phyloP scores from a whole-genome alignment of 2,888 invertebrate species.

The Microctonus brassicae region DNA sequence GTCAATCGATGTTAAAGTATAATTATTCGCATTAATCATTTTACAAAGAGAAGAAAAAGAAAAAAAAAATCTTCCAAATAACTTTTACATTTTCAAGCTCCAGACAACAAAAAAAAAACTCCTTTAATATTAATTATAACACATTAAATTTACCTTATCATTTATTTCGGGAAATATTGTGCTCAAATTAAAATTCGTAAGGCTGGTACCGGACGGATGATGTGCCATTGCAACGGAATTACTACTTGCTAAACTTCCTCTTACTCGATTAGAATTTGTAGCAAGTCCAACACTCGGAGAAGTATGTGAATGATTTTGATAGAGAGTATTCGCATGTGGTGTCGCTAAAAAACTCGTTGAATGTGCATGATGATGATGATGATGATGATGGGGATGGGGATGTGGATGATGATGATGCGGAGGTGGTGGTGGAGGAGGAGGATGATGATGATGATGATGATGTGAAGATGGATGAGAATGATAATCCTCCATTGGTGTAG shows the following conservation, averaged over 20 bases:
- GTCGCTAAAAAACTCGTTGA: conserved; percentile 40
- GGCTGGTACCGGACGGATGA: conserved; percentile 71
- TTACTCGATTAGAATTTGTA: conserved; percentile 53
- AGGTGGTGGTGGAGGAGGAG: conserved; percentile 46
- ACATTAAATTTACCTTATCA: conserved; percentile 67
- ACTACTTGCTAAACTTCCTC: conserved; percentile 50
- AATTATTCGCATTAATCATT: no score
- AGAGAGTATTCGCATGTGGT: conserved; percentile 60
- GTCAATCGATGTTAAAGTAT: no score
- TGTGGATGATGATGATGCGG: conserved; percentile 50
- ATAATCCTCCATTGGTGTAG: conserved; percentile 64
- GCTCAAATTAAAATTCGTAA: conserved; percentile 86
- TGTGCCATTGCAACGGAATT: conserved; percentile 60
- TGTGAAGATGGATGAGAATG: conserved; percentile 50
- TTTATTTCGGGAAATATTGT: conserved; percentile 89
- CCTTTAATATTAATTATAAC: no score
- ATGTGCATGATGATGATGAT: conserved; percentile 54
- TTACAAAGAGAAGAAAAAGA: no score
- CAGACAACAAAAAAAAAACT: no score
- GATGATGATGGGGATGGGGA: conserved; percentile 35
- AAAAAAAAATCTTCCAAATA: no score
- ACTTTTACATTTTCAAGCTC: no score
- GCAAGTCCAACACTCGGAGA: conserved; percentile 48
- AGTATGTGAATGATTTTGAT: conserved; percentile 63
- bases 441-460: conserved; percentile 50